A percentile compares a stretch with the other conserved stretches of the same genome.
phyloP scores from a whole-genome alignment of 2,888 invertebrate genomes.

The Mactromeris polynyma region DNA sequence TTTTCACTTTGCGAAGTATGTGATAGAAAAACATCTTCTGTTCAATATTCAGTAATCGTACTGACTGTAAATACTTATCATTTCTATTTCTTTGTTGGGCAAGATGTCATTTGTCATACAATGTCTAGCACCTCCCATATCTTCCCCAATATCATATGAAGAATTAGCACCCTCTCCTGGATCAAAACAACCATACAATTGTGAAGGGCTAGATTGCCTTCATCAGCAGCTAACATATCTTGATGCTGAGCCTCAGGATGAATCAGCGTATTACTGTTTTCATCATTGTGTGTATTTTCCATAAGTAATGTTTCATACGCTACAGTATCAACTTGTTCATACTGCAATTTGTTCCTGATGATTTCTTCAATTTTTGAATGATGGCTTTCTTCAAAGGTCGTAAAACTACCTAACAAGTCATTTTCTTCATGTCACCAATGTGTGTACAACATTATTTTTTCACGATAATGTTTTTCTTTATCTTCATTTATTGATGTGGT shows the following conservation, averaged over 20 bases:
- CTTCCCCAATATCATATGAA: slow-evolving; percentile 42
- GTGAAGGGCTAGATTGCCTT: background rate
- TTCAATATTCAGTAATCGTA: slow-evolving; percentile 48
- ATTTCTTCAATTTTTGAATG: background rate
- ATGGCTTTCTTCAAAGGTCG: slow-evolving; percentile 43
- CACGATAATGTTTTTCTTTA: slow-evolving; percentile 72
- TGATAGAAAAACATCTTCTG: slow-evolving; percentile 63
- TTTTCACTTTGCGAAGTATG: slow-evolving; percentile 43
- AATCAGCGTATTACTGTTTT: too few species aligned
- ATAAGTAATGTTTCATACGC: background rate
- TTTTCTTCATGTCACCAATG: slow-evolving; percentile 78
- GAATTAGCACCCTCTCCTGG: background rate
- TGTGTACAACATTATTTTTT: slow-evolving; percentile 76
- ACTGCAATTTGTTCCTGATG: background rate
- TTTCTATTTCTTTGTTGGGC: slow-evolving; percentile 27
- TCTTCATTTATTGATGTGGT: slow-evolving; percentile 61
- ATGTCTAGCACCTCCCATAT: slow-evolving; percentile 23
- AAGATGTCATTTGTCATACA: background rate
- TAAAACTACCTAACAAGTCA: slow-evolving; percentile 32
- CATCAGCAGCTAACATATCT: background rate
- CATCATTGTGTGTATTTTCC: too few species aligned
- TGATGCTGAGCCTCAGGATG: background rate
- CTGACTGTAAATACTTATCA: slow-evolving; percentile 3
- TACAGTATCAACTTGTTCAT: background rate
- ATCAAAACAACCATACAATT: slow-evolving; percentile 10